Conservation (phyloP, 2,113 vertebrate species). For the Amblyopsis rosae region DNA sequence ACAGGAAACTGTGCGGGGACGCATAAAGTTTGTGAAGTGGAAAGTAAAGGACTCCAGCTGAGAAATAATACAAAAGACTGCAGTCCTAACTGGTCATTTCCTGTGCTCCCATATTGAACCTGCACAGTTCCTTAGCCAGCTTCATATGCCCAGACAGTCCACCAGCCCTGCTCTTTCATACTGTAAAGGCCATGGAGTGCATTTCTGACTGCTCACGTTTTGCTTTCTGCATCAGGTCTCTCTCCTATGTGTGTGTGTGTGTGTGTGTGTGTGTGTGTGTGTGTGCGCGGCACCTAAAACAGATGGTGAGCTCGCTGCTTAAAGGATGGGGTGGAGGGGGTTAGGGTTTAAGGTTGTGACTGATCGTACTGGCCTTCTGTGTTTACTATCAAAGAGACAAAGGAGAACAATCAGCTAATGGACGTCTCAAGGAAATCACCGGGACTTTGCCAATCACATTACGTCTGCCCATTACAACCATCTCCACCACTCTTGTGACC, state of each 20-base stretch:
- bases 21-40: conserved; percentile 16
- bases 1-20: conserved; percentile 57
- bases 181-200: too few relatives aligned
- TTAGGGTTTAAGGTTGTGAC: not conserved
- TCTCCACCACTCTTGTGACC: not conserved
- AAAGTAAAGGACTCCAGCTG: conserved; percentile 44
- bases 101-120: conserved; percentile 37
- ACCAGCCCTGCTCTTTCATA: conserved; percentile 1
- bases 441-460: not conserved
- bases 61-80: conserved; percentile 38
- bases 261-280: not conserved
- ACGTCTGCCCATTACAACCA: not conserved
- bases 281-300: not conserved
- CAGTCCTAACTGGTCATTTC: conserved; percentile 44
- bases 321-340: not conserved
- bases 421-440: not conserved
- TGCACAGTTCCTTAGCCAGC: not conserved
- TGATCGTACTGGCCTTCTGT: not conserved
- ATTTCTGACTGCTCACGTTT: too few relatives aligned
- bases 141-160: conserved; percentile 2
- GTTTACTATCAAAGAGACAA: not conserved
- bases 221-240: not conserved
- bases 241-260: not conserved
- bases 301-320: not conserved
- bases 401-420: not conserved